Evolutionary conservation across 2,113 vertebrate genomes (phyloP).

Genomic region (Progne subis): DNA sequence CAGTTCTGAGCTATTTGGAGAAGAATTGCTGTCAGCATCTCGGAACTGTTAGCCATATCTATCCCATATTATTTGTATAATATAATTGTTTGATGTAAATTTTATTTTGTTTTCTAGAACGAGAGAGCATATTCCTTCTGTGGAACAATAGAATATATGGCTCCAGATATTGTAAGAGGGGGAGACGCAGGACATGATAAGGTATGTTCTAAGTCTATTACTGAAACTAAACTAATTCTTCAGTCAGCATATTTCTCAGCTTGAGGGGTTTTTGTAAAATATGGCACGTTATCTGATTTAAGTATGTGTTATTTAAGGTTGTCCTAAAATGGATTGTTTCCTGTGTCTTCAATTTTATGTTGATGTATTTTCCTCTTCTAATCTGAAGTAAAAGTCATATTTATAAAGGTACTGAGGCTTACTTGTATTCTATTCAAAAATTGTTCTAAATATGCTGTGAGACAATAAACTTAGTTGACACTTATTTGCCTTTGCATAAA

Average conservation of each 20-base stretch:
- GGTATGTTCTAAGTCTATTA: constrained; percentile 71
- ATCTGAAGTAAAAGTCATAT: background rate
- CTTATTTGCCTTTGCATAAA: background rate
- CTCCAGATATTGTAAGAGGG: constrained; percentile 95
- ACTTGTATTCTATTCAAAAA: background rate
- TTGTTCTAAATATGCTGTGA: background rate
- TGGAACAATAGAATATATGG: constrained; percentile 98
- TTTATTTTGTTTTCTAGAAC: constrained; percentile 67
- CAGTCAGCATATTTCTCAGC: background rate
- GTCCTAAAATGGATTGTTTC: background rate
- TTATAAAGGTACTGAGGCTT: background rate
- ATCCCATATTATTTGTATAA: background rate
- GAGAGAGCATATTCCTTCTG: constrained; percentile 96
- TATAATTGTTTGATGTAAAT: background rate
- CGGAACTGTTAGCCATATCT: constrained; percentile 32
- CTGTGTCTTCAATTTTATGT: background rate
- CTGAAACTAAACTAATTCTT: background rate
- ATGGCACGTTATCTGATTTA: background rate
- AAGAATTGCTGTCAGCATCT: constrained; percentile 38
- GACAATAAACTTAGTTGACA: background rate
- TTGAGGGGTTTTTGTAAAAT: background rate
- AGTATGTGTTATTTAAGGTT: background rate
- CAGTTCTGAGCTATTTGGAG: constrained; percentile 59
- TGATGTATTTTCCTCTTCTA: background rate
- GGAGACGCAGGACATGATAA: constrained; percentile 95